Evolutionary conservation across 1,140 invertebrate species (phyloP), one percentile per base, ranked within the genome.

Genomic region (Anadara kagoshimensis): DNA sequence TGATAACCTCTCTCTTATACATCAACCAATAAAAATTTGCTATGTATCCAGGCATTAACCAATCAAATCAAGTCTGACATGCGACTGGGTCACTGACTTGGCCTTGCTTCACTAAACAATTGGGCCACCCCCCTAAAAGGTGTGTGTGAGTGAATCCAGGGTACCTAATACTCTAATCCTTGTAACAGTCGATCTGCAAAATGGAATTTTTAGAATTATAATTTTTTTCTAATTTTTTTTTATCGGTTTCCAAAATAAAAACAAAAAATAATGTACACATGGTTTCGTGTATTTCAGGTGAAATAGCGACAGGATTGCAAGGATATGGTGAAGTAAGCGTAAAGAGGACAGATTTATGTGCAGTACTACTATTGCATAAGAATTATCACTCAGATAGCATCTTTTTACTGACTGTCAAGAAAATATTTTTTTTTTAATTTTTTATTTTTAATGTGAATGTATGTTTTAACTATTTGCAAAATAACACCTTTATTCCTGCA

Each of bases 31-130:
- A 57, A 43, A 43, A 63, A 26, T 45, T 51, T 51, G 59, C 57
- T 69, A 51, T 51, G 22, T 18, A 54, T 61, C 44, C 56, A 58
- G 47, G n/a, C 24, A 69, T 69, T 51, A 43, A 74, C 59, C 72
- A 69, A 74, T 73, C 71, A 73, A 45, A 74, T 56, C 59, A 56
- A 44, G 44, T 57, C 22, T 64, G 43, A 62, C 58, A 74, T 69
- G 65, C 59, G 26, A 22, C 57, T 73, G 71, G 71, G 71, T 73
- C 72, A 74, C 72, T 63, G 72, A 74, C 72, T 74, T 74, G 72
- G 72, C 66, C 65, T 74, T 57, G 53, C 14, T 36, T 24, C 24
- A 43, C 18, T 7, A 36, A 67, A 29, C 49, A 44, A 41, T 63
- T 64, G 20, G 20, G 18, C 45, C 24, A 12, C 26, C 62, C 62